Percentiles rank a stretch among this genome's conserved stretches.
phyloP scores from a whole-genome alignment of 1,140 invertebrate species.

The Drosophila cardini region DNA sequence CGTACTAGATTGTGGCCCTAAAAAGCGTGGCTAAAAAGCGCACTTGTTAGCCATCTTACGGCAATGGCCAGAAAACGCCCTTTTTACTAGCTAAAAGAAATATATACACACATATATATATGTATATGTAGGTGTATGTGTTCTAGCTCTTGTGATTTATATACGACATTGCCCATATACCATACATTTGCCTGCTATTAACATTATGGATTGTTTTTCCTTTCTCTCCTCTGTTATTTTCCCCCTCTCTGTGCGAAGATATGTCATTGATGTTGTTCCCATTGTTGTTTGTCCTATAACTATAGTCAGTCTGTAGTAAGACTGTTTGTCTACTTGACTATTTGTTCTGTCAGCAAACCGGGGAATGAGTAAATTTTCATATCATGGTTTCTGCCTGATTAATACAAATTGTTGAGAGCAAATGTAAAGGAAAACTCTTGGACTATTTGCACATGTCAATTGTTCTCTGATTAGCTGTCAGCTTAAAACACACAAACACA shows the following conservation, averaged over 20 bases:
- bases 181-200: slow-evolving; percentile 66
- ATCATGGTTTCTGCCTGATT: slow-evolving; percentile 48
- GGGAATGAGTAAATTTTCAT: slow-evolving; percentile 34
- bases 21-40: slow-evolving; percentile 45
- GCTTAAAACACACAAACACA: slow-evolving; percentile 9
- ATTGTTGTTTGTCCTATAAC: slow-evolving; percentile 15
- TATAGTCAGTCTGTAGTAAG: background rate
- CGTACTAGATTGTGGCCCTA: background rate
- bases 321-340: slow-evolving; percentile 18
- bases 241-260: slow-evolving; percentile 11
- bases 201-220: slow-evolving; percentile 49
- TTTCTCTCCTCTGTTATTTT: slow-evolving; percentile 32
- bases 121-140: too few relatives aligned
- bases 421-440: background rate
- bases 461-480: slow-evolving; percentile 43
- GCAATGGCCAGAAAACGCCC: slow-evolving; percentile 27
- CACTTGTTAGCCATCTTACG: slow-evolving; percentile 45
- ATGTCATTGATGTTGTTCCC: slow-evolving; percentile 26
- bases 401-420: slow-evolving; percentile 54
- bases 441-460: slow-evolving; percentile 18
- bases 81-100: background rate
- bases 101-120: background rate
- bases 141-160: slow-evolving; percentile 66
- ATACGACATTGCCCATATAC: slow-evolving; percentile 63
- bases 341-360: slow-evolving; percentile 36